A percentile compares a stretch with the other conserved stretches of the same genome.
Conservation (phyloP, 2,797 vertebrate genomes). For the Morus bassanus region DNA sequence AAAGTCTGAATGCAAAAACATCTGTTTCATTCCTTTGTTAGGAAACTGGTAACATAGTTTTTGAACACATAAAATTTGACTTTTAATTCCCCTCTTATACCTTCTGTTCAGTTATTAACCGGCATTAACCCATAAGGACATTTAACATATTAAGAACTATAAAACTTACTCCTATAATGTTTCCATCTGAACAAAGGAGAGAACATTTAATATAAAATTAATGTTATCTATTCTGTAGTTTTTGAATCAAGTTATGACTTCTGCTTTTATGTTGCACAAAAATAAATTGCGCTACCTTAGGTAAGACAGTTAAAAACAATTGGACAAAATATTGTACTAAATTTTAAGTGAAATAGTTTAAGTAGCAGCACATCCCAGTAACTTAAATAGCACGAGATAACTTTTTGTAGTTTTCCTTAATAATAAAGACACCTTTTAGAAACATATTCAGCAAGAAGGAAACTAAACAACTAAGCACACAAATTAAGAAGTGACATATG, state of each 20-base stretch:
- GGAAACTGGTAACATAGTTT: constrained; percentile 30
- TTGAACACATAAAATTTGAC: constrained; percentile 35
- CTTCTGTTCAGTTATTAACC: constrained; percentile 20
- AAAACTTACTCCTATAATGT: neutral
- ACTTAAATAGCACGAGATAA: neutral
- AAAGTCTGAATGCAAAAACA: constrained; percentile 57
- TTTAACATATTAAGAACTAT: neutral
- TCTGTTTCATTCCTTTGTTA: constrained; percentile 41
- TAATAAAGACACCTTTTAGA: neutral
- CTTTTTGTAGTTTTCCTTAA: neutral
- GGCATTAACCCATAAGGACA: constrained; percentile 8
- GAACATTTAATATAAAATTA: neutral
- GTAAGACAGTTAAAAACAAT: neutral
- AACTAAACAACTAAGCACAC: neutral
- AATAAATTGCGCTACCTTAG: neutral
- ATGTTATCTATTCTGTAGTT: neutral
- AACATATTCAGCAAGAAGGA: neutral
- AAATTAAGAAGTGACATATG: neutral
- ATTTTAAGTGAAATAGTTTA: neutral
- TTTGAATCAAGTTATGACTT: neutral
- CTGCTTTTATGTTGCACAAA: neutral
- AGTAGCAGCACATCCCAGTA: neutral
- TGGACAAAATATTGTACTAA: neutral
- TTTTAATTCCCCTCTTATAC: constrained; percentile 45
- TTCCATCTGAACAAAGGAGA: neutral